Evolutionary conservation across 2,113 vertebrate species (phyloP).

Genomic region (Nanorana parkeri): DNA sequence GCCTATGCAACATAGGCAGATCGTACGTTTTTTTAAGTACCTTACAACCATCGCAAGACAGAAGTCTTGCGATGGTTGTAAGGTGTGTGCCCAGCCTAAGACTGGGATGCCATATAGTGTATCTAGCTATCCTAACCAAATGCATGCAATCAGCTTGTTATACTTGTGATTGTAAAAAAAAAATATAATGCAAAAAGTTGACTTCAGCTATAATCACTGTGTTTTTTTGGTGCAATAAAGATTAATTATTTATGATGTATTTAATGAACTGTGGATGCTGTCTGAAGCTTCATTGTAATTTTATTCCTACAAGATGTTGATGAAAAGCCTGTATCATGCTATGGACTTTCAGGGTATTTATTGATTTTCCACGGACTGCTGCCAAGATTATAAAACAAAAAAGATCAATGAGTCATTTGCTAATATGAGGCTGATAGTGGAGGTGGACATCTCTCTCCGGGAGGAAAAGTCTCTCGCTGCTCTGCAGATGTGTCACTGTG

Average conservation of each 20-base stretch:
- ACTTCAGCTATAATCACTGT: not conserved
- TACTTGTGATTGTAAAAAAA: no score
- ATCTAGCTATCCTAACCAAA: no score
- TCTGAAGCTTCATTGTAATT: not conserved
- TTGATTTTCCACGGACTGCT: slow-evolving; percentile 4
- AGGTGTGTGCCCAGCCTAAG: no score
- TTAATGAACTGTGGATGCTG: slow-evolving; percentile 2
- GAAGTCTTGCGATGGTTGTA: no score
- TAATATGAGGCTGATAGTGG: not conserved
- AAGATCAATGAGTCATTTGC: slow-evolving; percentile 8
- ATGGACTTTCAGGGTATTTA: slow-evolving; percentile 8
- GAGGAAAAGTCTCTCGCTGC: not conserved
- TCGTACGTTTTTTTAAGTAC: no score
- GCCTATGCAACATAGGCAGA: no score
- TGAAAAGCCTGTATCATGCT: not conserved
- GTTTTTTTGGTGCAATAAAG: not conserved
- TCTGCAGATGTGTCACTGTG: slow-evolving; percentile 17
- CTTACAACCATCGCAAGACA: no score
- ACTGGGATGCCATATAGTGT: no score
- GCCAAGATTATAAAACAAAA: not conserved
- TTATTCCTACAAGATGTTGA: slow-evolving; percentile 1
- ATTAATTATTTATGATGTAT: not conserved
- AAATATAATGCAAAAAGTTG: not conserved
- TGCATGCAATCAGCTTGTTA: no score
- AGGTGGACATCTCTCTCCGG: slow-evolving; percentile 31